Base-by-base conservation (phyloP, 2,797 vertebrate species). In the Pitangus sulphuratus region DNA sequence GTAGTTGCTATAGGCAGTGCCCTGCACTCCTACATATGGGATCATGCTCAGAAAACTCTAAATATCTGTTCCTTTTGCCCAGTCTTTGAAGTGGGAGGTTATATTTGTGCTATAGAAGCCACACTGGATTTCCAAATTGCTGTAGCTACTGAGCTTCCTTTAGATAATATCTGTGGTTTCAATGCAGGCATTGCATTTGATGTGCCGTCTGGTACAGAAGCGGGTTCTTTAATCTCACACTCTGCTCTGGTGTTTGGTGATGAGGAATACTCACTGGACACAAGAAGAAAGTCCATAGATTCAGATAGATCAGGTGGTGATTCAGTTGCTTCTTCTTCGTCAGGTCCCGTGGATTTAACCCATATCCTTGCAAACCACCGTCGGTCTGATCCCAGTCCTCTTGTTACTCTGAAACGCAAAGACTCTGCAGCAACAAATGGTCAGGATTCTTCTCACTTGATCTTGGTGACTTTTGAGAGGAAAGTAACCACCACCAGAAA, bases 21-120 rank as follows among this genome's bases (percentile, higher is more conserved):
- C 25, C 98, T 99, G 60, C 99, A 99, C 95, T 99, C 99, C 4
- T 99, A 98, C 94, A 98, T 99, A 95, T 99, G 99, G 99, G 98
- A 99, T 53, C 98, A 99, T 95, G 97, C 98, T 81, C 98, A 99
- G 94, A 99, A 99, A 97, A 98, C 97, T 91, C 97, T 99, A 79
- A 97, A 97, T 61, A 95, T 98, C 2, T 99, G 99, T 87, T 98
- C 98, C 20, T 99, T 99, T 97, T 99, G 99, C 91, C 99, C 99
- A 48, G 90, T 99, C 89, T 99, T 99, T 90, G 99, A 99, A 35
- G 98, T 99, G 12, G 99, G 98, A 24, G 98, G 98, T 39, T 98
- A 98, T 85, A 98, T 99, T 93, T 99, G 99, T 60, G 98, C 99
- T 75, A 98, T 99, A 12, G 98, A 99, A 95, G 96, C 99, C 69